phyloP scores from a whole-genome alignment of 1,140 invertebrate genomes.

The Harlomillsia oculata region DNA sequence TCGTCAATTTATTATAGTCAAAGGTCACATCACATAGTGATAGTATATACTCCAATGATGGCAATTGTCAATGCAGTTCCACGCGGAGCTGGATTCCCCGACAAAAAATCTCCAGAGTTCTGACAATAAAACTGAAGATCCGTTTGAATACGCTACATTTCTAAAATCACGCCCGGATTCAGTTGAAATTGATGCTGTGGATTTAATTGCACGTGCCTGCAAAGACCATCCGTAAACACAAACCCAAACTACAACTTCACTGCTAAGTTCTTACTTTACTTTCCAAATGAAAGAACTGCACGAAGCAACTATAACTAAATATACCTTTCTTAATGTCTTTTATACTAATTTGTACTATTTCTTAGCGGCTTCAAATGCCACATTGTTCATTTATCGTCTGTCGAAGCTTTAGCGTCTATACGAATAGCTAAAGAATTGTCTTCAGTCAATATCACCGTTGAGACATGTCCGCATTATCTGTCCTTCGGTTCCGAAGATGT shows the following conservation, averaged over 20 bases:
- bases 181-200: conserved; percentile 58
- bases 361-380: conserved; percentile 46
- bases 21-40: not conserved
- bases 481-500: conserved; percentile 52
- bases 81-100: conserved; percentile 50
- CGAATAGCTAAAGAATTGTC: conserved; percentile 42
- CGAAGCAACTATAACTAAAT: too few species aligned
- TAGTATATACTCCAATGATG: not conserved
- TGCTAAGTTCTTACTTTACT: too few species aligned
- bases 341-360: conserved; percentile 1
- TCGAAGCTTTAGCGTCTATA: conserved; percentile 46
- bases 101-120: conserved; percentile 22
- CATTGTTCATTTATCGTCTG: conserved; percentile 60
- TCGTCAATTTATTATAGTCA: not conserved
- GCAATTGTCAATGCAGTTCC: conserved; percentile 47
- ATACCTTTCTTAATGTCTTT: too few species aligned
- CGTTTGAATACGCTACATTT: conserved; percentile 53
- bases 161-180: conserved; percentile 51
- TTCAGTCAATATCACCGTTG: conserved; percentile 49
- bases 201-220: conserved; percentile 49
- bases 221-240: too few species aligned
- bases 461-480: conserved; percentile 67
- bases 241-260: too few species aligned
- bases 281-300: too few species aligned
- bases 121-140: conserved; percentile 38